These are phyloP conservation scores for Helleia helle DNA, from an alignment of 2,888 invertebrate genomes.

Conservation along the genomic window DNA sequence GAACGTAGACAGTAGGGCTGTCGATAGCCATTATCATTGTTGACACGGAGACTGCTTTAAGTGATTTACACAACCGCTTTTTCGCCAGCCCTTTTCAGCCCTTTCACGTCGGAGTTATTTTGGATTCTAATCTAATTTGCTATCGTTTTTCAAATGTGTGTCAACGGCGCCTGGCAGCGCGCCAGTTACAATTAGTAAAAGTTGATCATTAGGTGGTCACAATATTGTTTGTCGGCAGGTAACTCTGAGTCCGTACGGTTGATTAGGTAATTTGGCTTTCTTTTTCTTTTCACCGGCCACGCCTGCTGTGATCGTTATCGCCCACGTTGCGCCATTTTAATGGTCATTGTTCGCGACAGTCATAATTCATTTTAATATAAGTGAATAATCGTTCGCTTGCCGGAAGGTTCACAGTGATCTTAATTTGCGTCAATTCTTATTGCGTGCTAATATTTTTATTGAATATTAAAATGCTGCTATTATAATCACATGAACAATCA, in stretches of 20 bases:
- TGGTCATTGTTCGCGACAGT: too few relatives aligned
- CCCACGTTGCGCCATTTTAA: not conserved
- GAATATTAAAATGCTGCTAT: too few relatives aligned
- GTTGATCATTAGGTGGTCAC: not conserved
- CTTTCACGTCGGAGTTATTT: not conserved
- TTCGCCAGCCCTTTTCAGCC: conserved; percentile 3
- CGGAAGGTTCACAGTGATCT: too few relatives aligned
- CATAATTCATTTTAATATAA: too few relatives aligned
- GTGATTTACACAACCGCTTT: not conserved
- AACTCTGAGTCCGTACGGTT: not conserved
- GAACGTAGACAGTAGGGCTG: conserved; percentile 35
- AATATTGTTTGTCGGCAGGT: not conserved
- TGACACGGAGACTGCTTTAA: not conserved
- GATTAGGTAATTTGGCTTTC: not conserved
- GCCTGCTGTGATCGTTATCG: not conserved
- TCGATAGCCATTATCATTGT: conserved; percentile 11
- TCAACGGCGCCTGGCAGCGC: not conserved
- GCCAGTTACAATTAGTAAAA: not conserved
- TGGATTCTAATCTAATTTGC: not conserved
- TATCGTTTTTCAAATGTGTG: not conserved
- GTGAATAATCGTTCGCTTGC: too few relatives aligned
- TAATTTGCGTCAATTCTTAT: too few relatives aligned
- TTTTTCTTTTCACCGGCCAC: not conserved
- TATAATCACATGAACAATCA: too few relatives aligned
- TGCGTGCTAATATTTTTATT: too few relatives aligned